Percentiles rank a stretch among this genome's conserved stretches.
phyloP scores from a whole-genome alignment of 2,888 invertebrate species.

The Yponomeuta cagnagella region DNA sequence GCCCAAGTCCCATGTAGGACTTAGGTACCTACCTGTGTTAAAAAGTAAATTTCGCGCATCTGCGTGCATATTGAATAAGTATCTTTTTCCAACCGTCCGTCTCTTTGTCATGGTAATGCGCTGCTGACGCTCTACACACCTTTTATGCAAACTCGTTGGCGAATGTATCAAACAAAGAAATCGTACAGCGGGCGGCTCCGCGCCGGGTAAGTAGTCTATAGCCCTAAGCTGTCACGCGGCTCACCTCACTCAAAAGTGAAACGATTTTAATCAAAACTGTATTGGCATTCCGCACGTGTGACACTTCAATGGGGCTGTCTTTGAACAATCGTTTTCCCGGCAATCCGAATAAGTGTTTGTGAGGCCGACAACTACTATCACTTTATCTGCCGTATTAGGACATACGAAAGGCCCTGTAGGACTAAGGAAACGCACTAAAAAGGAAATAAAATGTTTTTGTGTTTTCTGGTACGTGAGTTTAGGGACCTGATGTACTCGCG shows the following conservation, averaged over 20 bases:
- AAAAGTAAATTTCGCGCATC: too few species aligned
- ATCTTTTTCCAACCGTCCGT: too few species aligned
- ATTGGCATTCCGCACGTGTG: neutral
- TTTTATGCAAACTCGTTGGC: too few species aligned
- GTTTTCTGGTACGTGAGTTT: neutral
- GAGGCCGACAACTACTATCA: neutral
- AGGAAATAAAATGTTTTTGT: neutral
- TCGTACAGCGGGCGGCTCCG: too few species aligned
- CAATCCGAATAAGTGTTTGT: neutral
- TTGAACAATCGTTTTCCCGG: neutral
- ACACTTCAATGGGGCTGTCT: neutral
- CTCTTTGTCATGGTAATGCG: too few species aligned
- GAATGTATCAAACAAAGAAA: too few species aligned
- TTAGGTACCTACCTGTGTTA: too few species aligned
- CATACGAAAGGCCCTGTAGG: neutral
- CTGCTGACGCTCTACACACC: too few species aligned
- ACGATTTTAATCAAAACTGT: neutral
- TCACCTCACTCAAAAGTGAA: neutral
- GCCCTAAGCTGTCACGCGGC: neutral
- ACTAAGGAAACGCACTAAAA: neutral
- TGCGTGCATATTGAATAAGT: too few species aligned
- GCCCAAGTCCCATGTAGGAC: too few species aligned
- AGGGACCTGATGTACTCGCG: neutral
- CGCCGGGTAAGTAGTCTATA: neutral
- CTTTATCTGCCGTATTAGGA: neutral